phyloP scores from a whole-genome alignment of 1,140 invertebrate genomes.

The Drosophila sechellia region DNA sequence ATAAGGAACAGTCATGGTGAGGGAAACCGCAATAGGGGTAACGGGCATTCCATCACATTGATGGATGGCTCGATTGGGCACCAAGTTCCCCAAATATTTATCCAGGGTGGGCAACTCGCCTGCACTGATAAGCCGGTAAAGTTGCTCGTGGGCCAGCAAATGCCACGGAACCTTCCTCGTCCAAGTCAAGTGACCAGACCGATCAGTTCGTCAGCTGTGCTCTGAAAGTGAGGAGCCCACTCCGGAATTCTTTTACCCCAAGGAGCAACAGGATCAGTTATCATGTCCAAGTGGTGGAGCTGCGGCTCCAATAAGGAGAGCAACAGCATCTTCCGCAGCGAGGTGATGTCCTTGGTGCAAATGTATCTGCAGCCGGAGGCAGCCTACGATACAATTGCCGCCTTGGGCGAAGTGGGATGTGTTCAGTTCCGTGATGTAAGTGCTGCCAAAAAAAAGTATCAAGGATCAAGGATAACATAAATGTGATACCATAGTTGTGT shows the following conservation, averaged over 20 bases:
- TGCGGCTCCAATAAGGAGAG: slow-evolving; percentile 82
- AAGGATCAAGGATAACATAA: no score
- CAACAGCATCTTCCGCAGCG: slow-evolving; percentile 92
- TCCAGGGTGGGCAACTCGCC: slow-evolving; percentile 45
- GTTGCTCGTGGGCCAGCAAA: slow-evolving; percentile 30
- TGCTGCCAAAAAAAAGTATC: not conserved
- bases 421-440: slow-evolving; percentile 95
- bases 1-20: slow-evolving; percentile 34
- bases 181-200: slow-evolving; percentile 68
- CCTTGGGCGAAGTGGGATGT: slow-evolving; percentile 93
- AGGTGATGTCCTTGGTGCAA: slow-evolving; percentile 94
- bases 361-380: slow-evolving; percentile 95
- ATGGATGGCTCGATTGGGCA: slow-evolving; percentile 56
- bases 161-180: slow-evolving; percentile 37
- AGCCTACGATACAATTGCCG: slow-evolving; percentile 94
- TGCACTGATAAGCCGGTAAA: slow-evolving; percentile 55
- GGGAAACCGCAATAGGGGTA: not conserved
- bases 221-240: slow-evolving; percentile 24
- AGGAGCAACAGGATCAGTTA: slow-evolving; percentile 18
- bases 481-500: not conserved
- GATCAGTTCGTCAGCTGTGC: slow-evolving; percentile 58
- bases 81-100: slow-evolving; percentile 48
- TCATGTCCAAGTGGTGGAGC: slow-evolving; percentile 45
- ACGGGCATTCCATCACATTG: slow-evolving; percentile 54
- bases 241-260: slow-evolving; percentile 7